Conservation (phyloP, 2,797 vertebrate genomes). For the Sebastes hopkinsi region DNA sequence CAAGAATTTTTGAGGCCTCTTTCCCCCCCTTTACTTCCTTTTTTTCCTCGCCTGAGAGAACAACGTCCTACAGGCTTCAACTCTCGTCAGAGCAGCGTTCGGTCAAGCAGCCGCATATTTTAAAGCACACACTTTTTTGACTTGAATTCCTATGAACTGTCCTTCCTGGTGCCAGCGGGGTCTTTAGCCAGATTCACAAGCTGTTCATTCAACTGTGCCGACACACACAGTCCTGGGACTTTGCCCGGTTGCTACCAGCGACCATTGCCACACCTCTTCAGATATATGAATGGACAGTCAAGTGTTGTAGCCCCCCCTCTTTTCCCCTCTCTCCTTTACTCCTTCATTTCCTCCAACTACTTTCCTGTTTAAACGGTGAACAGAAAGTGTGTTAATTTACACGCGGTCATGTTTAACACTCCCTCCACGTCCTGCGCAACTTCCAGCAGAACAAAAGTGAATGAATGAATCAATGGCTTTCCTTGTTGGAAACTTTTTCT, state of each 20-base stretch:
- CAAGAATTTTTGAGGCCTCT: not conserved
- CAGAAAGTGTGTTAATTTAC: slow-evolving; percentile 57
- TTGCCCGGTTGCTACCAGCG: slow-evolving; percentile 66
- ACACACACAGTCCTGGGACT: slow-evolving; percentile 39
- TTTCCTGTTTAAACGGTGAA: slow-evolving; percentile 21
- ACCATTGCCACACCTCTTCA: slow-evolving; percentile 66
- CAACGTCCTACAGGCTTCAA: slow-evolving; percentile 15
- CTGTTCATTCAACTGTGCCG: slow-evolving; percentile 68
- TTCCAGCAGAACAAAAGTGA: slow-evolving; percentile 43
- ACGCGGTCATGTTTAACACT: slow-evolving; percentile 56
- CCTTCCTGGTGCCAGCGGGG: slow-evolving; percentile 26
- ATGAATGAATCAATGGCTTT: slow-evolving; percentile 39
- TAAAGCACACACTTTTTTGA: slow-evolving; percentile 29
- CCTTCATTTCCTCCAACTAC: slow-evolving; percentile 34
- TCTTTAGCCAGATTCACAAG: slow-evolving; percentile 64
- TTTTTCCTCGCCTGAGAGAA: slow-evolving; percentile 13
- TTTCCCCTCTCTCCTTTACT: not conserved
- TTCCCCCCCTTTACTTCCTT: not conserved
- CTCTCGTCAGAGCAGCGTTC: slow-evolving; percentile 13
- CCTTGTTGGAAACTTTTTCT: slow-evolving; percentile 21
- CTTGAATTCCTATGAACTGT: slow-evolving; percentile 54
- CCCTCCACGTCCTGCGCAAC: slow-evolving; percentile 57
- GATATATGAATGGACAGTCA: slow-evolving; percentile 73
- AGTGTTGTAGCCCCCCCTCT: slow-evolving; percentile 23
- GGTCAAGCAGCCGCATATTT: slow-evolving; percentile 49